These are phyloP conservation scores for Carduelis carduelis DNA, from an alignment of 2,797 vertebrate species.

Conservation along the genomic window DNA sequence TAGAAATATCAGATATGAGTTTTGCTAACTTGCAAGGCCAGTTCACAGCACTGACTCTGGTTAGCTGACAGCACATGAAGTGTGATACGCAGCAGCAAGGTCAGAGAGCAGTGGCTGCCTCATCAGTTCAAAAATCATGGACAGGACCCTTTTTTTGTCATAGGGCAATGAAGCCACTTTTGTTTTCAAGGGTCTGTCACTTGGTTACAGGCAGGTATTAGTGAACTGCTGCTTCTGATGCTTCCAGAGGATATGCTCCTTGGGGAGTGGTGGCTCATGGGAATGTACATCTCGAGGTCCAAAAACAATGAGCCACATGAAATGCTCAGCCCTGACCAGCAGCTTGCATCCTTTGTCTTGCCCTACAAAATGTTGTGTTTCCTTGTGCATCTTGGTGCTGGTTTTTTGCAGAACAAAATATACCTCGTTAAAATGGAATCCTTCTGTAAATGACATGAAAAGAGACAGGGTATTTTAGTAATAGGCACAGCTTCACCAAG, in stretches of 20 bases:
- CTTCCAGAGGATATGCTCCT: not conserved
- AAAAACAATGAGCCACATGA: not conserved
- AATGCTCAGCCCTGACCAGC: not conserved
- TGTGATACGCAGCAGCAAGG: fast-evolving
- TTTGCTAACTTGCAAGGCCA: not conserved
- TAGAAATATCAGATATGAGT: not conserved
- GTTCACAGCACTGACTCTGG: not conserved
- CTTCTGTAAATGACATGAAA: not conserved
- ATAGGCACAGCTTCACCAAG: not conserved
- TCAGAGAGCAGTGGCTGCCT: not conserved
- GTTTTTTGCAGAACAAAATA: not conserved
- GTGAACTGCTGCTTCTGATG: not conserved
- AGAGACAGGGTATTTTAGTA: not conserved
- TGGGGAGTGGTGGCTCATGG: not conserved
- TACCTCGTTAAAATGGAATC: not conserved
- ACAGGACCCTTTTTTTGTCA: not conserved
- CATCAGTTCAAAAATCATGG: not conserved
- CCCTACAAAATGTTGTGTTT: not conserved
- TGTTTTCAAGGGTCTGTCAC: not conserved
- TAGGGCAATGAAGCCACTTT: not conserved
- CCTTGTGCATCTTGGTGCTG: not conserved
- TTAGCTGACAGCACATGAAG: not conserved
- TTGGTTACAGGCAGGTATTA: not conserved
- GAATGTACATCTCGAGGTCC: not conserved
- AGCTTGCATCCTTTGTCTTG: not conserved